Evolutionary conservation across 2,113 vertebrate species (phyloP).

Genomic region (Varanus salvator): DNA sequence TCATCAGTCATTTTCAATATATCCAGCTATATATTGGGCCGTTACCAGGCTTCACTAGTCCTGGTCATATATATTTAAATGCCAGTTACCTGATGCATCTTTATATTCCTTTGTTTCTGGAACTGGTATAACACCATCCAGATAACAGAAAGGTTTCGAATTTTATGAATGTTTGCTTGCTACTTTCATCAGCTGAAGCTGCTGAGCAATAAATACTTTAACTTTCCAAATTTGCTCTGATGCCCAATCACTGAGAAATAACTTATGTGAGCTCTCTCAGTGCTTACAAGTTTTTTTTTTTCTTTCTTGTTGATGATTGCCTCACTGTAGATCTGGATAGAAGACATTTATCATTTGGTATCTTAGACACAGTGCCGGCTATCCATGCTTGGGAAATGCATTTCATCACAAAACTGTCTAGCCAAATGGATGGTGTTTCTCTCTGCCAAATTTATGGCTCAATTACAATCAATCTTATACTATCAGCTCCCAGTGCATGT

Average conservation of each 20-base stretch:
- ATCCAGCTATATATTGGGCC: not conserved
- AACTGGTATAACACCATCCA: slow-evolving; percentile 1
- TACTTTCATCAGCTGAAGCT: slow-evolving; percentile 44
- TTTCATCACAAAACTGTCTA: slow-evolving; percentile 69
- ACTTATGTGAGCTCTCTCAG: slow-evolving; percentile 35
- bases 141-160: not conserved
- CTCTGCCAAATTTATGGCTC: slow-evolving; percentile 72
- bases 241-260: slow-evolving; percentile 49
- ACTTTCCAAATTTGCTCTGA: slow-evolving; percentile 24
- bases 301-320: slow-evolving; percentile 32
- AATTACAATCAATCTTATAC: slow-evolving; percentile 73
- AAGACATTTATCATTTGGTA: slow-evolving; percentile 70
- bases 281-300: slow-evolving; percentile 31
- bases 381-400: slow-evolving; percentile 62
- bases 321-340: slow-evolving; percentile 49
- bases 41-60: not conserved
- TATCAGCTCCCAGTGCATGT: slow-evolving; percentile 68
- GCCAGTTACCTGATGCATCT: slow-evolving; percentile 4
- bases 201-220: slow-evolving; percentile 38
- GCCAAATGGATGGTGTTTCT: slow-evolving; percentile 72
- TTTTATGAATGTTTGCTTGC: slow-evolving; percentile 20
- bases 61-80: slow-evolving; percentile 36
- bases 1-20: slow-evolving; percentile 11
- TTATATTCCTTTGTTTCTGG: slow-evolving; percentile 20
- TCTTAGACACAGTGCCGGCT: slow-evolving; percentile 53